These are phyloP conservation scores for Numida meleagris DNA, from an alignment of 2,113 vertebrate species.

Conservation along the genomic window DNA sequence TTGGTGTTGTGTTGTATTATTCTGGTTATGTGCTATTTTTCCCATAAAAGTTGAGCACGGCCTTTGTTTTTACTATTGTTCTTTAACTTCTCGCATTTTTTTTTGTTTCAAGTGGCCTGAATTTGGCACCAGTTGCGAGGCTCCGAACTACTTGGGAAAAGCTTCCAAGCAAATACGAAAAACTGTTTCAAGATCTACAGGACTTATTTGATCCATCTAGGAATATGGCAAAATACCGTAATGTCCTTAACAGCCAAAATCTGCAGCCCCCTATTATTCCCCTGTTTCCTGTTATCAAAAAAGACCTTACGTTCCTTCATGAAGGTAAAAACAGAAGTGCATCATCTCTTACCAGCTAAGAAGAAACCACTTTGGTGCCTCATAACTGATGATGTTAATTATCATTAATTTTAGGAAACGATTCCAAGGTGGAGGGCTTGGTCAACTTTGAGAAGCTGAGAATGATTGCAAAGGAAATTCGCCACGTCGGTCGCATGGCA, in stretches of 20 bases:
- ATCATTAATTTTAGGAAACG: constrained; percentile 84
- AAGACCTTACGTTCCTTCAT: constrained; percentile 98
- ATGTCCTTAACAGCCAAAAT: constrained; percentile 97
- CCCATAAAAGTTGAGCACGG: neutral
- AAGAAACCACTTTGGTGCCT: neutral
- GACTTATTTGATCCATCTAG: constrained; percentile 98
- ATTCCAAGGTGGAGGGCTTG: constrained; percentile 96
- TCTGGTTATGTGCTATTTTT: neutral
- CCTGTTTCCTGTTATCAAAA: constrained; percentile 98
- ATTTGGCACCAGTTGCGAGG: constrained; percentile 94
- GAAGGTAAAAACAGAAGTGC: constrained; percentile 82
- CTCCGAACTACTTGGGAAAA: constrained; percentile 98
- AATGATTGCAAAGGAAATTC: constrained; percentile 99
- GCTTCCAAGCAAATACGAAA: constrained; percentile 97
- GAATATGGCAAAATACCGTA: constrained; percentile 99
- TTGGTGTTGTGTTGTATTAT: neutral
- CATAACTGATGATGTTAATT: neutral
- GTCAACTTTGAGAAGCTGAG: constrained; percentile 99
- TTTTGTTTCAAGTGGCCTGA: constrained; percentile 86
- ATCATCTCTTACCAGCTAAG: neutral
- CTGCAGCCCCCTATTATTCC: constrained; percentile 97
- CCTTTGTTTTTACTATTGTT: neutral
- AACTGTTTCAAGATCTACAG: constrained; percentile 96
- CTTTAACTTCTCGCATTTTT: neutral
- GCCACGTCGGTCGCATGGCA: constrained; percentile 96